A percentile compares a stretch with the other conserved stretches of the same genome.
phyloP scores from a whole-genome alignment of 2,888 invertebrate species.

The Heliothis peltigera region DNA sequence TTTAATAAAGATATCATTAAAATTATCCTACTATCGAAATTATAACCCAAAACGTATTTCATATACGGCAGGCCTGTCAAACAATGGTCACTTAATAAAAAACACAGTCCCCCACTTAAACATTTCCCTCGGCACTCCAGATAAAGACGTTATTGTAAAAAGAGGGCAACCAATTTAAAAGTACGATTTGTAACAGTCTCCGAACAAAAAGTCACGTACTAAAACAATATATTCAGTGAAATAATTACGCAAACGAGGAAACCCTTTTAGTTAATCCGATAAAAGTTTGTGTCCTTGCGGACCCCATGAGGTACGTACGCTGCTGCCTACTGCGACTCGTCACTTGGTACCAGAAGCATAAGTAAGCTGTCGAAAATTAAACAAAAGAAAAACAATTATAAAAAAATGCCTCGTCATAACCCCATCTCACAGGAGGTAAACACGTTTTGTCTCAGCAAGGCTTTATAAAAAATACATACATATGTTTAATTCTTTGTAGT shows the following conservation, averaged over 20 bases:
- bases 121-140: conserved; percentile 32
- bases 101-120: conserved; percentile 16
- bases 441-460: no score
- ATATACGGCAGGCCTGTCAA: not conserved
- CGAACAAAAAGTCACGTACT: conserved; percentile 63
- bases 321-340: conserved; percentile 27
- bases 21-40: no score
- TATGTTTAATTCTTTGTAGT: not conserved
- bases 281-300: conserved; percentile 69
- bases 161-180: conserved; percentile 55
- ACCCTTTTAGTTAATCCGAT: conserved; percentile 76
- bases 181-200: conserved; percentile 58
- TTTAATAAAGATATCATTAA: no score
- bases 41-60: not conserved
- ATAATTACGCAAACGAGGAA: conserved; percentile 70
- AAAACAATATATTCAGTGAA: conserved; percentile 67
- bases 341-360: not conserved
- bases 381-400: not conserved
- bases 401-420: no score
- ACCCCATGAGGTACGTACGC: conserved; percentile 56
- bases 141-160: conserved; percentile 48
- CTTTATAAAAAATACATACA: no score
- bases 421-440: no score
- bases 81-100: conserved; percentile 10
- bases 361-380: not conserved